Percentiles rank a stretch among this genome's conserved stretches.
Conservation (phyloP, 1,140 invertebrate species). For the Drosophila elegans region DNA sequence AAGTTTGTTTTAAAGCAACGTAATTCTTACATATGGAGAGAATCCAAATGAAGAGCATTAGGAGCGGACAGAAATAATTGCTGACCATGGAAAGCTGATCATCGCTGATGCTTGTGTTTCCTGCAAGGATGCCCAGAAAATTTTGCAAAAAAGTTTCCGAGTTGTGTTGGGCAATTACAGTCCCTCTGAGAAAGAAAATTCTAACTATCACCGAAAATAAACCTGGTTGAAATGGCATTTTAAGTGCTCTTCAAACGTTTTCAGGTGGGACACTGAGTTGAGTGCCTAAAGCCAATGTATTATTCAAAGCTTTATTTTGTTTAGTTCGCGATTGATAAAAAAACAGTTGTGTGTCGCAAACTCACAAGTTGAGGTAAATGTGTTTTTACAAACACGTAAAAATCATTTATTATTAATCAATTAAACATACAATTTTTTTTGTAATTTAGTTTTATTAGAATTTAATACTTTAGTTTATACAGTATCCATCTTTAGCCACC, state of each 20-base stretch:
- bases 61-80: constrained; percentile 21
- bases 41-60: constrained; percentile 55
- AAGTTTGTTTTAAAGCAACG: too few species aligned
- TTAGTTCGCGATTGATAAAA: constrained; percentile 19
- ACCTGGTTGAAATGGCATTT: background rate
- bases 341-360: constrained; percentile 31
- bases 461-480: background rate
- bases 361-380: background rate
- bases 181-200: background rate
- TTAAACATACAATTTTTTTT: too few species aligned
- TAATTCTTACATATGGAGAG: constrained; percentile 31
- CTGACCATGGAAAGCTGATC: background rate
- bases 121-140: constrained; percentile 17
- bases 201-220: background rate
- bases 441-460: too few species aligned
- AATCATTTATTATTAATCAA: too few species aligned
- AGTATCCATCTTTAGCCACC: background rate
- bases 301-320: background rate
- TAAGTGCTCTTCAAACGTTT: background rate
- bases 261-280: background rate
- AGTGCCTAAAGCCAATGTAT: background rate
- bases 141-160: constrained; percentile 16
- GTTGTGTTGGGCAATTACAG: background rate
- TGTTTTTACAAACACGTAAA: background rate
- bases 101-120: constrained; percentile 13